These are phyloP conservation scores for Heteromormyrus szaboi DNA, from an alignment of 2,797 vertebrate genomes.

Conservation along the genomic window DNA sequence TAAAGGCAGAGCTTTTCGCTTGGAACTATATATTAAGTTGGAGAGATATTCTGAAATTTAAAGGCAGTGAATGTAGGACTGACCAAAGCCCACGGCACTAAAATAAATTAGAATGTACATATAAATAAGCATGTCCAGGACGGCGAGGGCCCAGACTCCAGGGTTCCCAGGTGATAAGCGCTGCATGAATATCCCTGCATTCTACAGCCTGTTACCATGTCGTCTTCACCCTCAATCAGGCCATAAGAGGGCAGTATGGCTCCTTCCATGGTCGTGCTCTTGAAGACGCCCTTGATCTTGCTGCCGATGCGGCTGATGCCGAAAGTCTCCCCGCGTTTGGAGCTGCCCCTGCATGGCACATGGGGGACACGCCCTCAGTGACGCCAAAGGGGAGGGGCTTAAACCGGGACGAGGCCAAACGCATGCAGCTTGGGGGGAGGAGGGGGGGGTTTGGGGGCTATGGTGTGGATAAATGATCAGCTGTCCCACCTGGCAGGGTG, in stretches of 20 bases:
- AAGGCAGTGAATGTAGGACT: background rate
- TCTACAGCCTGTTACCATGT: slow-evolving; percentile 66
- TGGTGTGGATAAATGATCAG: background rate
- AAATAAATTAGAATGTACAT: background rate
- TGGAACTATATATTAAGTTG: background rate
- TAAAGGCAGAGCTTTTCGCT: background rate
- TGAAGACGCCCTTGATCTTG: slow-evolving; percentile 94
- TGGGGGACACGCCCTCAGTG: background rate
- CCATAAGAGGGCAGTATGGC: slow-evolving; percentile 84
- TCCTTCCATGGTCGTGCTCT: slow-evolving; percentile 91
- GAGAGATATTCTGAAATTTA: background rate
- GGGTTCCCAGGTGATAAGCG: background rate
- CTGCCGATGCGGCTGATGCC: slow-evolving; percentile 91
- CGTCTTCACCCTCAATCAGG: slow-evolving; percentile 80
- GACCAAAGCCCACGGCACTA: background rate
- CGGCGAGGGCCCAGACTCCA: background rate
- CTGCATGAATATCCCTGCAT: background rate
- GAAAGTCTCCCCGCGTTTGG: slow-evolving; percentile 86
- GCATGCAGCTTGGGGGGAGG: slow-evolving; percentile 37
- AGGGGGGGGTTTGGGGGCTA: background rate
- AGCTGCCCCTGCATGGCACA: slow-evolving; percentile 67
- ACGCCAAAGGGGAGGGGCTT: background rate
- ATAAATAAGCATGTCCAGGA: background rate
- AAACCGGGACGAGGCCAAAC: slow-evolving; percentile 25
- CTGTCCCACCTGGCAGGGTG: background rate